These are phyloP conservation scores for Macrosiphum euphorbiae DNA, from an alignment of 2,888 invertebrate genomes.

Conservation along the genomic window DNA sequence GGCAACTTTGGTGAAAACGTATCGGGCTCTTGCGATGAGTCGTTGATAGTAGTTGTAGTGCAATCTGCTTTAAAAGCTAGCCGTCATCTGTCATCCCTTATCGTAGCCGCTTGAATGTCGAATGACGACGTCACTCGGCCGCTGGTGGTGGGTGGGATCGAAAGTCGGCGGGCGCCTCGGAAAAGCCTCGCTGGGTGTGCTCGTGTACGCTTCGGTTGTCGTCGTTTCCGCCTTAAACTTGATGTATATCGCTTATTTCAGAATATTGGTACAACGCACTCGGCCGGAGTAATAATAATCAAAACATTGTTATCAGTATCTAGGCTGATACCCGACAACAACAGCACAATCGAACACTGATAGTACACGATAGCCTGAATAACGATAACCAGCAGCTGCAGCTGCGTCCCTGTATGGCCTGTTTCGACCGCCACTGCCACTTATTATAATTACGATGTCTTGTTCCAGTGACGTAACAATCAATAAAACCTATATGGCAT, in stretches of 20 bases:
- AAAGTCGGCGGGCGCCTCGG: neutral
- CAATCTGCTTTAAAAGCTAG: neutral
- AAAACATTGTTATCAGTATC: neutral
- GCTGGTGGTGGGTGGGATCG: no score
- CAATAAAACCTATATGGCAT: neutral
- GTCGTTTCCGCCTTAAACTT: neutral
- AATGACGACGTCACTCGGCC: neutral
- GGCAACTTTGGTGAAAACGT: neutral
- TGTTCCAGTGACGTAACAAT: neutral
- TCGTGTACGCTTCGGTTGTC: neutral
- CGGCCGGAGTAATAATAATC: neutral
- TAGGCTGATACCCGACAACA: neutral
- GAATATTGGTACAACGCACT: neutral
- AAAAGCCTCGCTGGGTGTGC: neutral
- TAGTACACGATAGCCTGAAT: neutral
- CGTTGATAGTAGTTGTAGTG: neutral
- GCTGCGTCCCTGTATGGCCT: neutral
- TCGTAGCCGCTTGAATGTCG: neutral
- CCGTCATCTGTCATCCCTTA: neutral
- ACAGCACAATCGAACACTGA: neutral
- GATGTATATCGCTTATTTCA: neutral
- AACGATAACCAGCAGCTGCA: neutral
- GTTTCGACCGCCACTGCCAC: neutral
- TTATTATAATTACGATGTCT: neutral
- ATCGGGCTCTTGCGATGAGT: neutral